Evolutionary conservation across 2,113 vertebrate species (phyloP), one percentile per base, ranked within the genome.

Genomic region (Calyptommatus sinebrachiatus): DNA sequence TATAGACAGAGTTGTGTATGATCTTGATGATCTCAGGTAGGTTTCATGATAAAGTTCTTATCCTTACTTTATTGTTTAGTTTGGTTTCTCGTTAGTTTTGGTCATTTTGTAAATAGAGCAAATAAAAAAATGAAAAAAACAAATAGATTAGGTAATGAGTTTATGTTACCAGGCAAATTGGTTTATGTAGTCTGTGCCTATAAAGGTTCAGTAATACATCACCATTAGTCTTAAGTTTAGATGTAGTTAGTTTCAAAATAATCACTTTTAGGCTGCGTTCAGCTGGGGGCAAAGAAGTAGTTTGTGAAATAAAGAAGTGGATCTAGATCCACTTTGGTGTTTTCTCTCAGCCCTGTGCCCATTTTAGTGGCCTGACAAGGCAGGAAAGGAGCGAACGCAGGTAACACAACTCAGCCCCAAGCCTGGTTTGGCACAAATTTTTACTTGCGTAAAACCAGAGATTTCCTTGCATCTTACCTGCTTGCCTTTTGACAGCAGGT

Each of bases 1-100:
- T 80, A 91, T 99, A 91, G 98, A 99, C 91, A 96, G 96, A 95
- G 96, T 98, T 74, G 95, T 99, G 8, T 99, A 99, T 88, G 98
- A 99, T 85, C 94, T 99, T 79, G 98, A 99, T 91, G 93, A 96
- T 91, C 88, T 93, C 16, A 96, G 95, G 98, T 99, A 89, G 94
- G 95, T 88, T 82, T 81, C 75, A 84, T 57, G 70, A 14, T 22
- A 61, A 57, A 57, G 24, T 69, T n/a, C 24, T 69, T 48, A 57
- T 73, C 60, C 16, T 71, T 28, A 22, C 75, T 67, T 18, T 62
- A 35, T 71, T 24, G 69, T 35, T 81, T 31, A 78, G 46, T 76
- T 65, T 48, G 75, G 2, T 28, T 60, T 72, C 78, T 29, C 21
- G 46, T 60, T 3, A 16, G 31, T 63, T 67, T 46, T 26, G 10